These are phyloP conservation scores for Eurosta solidaginis DNA, from an alignment of 1,140 invertebrate species.

Conservation along the genomic window DNA sequence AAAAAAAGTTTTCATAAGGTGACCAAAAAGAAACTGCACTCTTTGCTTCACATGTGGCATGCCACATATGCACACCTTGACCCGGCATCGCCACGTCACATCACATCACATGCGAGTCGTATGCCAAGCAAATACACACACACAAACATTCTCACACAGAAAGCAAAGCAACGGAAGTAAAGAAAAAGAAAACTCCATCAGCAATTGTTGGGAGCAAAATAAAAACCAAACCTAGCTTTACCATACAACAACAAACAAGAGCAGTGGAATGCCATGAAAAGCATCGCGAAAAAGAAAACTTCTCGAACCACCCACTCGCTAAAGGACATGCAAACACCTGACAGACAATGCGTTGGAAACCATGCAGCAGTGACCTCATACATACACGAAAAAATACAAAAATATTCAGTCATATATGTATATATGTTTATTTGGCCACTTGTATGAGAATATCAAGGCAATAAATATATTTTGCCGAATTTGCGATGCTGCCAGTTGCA, in stretches of 20 bases:
- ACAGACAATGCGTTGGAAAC: not conserved
- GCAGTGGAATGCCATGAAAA: not conserved
- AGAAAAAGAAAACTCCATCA: slow-evolving; percentile 40
- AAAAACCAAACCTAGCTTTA: slow-evolving; percentile 34
- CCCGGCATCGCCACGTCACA: not conserved
- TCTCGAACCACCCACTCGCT: slow-evolving; percentile 27
- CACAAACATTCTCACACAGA: not conserved
- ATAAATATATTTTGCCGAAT: not conserved
- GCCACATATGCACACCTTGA: slow-evolving; percentile 16
- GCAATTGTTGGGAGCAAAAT: slow-evolving; percentile 42
- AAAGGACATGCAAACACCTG: not conserved
- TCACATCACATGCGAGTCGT: not conserved
- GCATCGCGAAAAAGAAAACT: slow-evolving; percentile 33
- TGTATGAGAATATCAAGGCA: no score
- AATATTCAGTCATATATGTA: not conserved
- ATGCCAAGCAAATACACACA: not conserved
- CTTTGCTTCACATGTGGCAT: not conserved
- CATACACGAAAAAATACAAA: not conserved
- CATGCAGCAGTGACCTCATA: not conserved
- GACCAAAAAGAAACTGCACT: not conserved
- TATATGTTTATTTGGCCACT: no score
- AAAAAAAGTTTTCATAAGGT: not conserved
- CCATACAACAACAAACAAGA: not conserved
- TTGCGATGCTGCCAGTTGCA: no score
- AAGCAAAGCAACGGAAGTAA: slow-evolving; percentile 29